Evolutionary conservation across 1,140 invertebrate genomes (phyloP).

Genomic region (Globodera ellingtonae): DNA sequence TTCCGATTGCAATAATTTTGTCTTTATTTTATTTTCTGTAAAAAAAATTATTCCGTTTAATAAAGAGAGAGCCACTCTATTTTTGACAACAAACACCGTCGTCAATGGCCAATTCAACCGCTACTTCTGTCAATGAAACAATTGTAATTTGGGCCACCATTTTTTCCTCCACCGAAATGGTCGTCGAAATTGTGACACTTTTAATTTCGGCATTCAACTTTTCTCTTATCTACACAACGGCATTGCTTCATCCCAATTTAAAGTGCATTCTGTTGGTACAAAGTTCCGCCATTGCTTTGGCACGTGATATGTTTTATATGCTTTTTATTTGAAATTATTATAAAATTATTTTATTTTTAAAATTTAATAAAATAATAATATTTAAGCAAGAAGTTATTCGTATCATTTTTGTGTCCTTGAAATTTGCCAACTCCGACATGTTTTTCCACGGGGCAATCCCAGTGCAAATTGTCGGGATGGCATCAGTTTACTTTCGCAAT

Average conservation of each 20-base stretch:
- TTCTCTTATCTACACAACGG: background rate
- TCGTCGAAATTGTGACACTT: background rate
- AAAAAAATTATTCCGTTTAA: no score
- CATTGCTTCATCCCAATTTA: conserved; percentile 1
- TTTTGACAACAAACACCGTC: no score
- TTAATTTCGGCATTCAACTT: background rate
- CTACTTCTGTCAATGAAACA: background rate
- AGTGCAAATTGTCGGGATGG: background rate
- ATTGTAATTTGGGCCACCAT: background rate
- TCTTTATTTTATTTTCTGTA: no score
- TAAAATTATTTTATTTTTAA: no score
- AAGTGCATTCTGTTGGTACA: background rate
- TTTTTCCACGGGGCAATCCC: background rate
- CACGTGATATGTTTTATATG: no score
- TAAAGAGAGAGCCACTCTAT: no score
- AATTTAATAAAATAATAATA: background rate
- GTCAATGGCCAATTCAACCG: no score
- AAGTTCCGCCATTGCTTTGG: background rate
- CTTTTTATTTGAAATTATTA: no score
- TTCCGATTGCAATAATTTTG: no score
- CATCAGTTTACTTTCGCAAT: background rate
- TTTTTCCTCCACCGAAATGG: background rate
- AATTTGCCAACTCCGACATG: background rate
- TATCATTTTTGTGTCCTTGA: background rate
- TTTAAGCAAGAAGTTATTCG: background rate